Base-by-base conservation (phyloP, 2,888 invertebrate genomes). In the Eulithis prunata region DNA sequence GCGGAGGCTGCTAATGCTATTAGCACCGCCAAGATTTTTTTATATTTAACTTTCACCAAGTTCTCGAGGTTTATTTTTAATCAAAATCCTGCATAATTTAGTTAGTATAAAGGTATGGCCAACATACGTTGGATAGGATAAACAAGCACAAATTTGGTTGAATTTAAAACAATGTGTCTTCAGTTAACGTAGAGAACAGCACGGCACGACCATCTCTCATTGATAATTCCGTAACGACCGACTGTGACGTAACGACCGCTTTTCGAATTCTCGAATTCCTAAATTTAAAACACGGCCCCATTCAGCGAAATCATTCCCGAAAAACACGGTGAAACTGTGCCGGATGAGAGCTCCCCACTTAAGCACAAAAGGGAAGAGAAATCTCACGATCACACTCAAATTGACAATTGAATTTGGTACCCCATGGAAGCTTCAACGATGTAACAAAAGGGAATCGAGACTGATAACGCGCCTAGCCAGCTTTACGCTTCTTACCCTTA, bases 381-480 rank as follows among this genome's bases (percentile, higher is more conserved):
- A 63, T 70, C 64, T 70, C 62, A 6, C 64, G 66, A 69, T 71
- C 66, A 63, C 68, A 64, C 71, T 66, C 64, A 71, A 69, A 73
- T 69, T 70, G 73, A 64, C 79, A 79, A 80, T 81, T 78, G 80
- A 80, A 78, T 80, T 79, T 74, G 61, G 70, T 66, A 70, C 71
- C 70, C 66, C 64, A 43, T 67, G 69, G 68, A 70, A 60, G 60
- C 65, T 70, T 66, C 54, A 59, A 69, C 66, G 64, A 73, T 62
- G 68, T 73, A 73, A 73, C 71, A 74, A 69, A 75, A 75, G 71
- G 62, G 72, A 72, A 74, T 73, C 65, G 69, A 64, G 72, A 72
- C 57, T 58, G 70, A 70, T 73, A 70, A 65, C 63, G 43, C 21
- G 52, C 52, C 52, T 32, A 54, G 32, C 45, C 51, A 58, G 63